These are phyloP conservation scores for Lutjanus campechanus DNA, from an alignment of 2,797 vertebrate species.

Conservation along the genomic window DNA sequence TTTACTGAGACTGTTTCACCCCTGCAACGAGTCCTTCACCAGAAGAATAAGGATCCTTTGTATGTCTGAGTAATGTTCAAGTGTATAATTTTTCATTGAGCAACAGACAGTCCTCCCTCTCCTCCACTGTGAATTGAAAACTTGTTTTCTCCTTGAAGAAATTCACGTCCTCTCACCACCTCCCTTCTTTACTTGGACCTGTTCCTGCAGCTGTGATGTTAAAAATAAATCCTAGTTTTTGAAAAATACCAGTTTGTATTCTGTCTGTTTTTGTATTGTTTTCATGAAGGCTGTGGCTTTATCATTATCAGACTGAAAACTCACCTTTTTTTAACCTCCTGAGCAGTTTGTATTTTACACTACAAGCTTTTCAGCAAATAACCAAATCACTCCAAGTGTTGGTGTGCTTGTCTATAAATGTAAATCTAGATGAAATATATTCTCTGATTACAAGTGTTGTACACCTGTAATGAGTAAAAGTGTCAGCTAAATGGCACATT, in stretches of 20 bases:
- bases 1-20: too few relatives aligned
- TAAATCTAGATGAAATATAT: neutral
- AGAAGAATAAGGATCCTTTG: too few relatives aligned
- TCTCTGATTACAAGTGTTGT: neutral
- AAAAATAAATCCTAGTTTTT: slow-evolving; percentile 24
- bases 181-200: slow-evolving; percentile 15
- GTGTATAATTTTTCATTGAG: slow-evolving; percentile 17
- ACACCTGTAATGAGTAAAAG: neutral
- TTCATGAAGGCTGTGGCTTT: neutral
- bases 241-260: neutral
- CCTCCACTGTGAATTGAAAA: slow-evolving; percentile 23
- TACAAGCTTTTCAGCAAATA: neutral
- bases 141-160: slow-evolving; percentile 24
- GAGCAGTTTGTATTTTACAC: neutral
- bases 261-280: neutral
- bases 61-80: slow-evolving; percentile 1
- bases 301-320: neutral
- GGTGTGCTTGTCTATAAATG: neutral
- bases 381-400: neutral
- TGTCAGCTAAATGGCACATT: neutral
- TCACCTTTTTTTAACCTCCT: neutral
- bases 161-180: neutral
- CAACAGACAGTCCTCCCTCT: neutral
- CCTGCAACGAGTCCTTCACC: too few relatives aligned
- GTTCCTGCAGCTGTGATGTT: slow-evolving; percentile 47